Base-by-base conservation (phyloP, 2,797 vertebrate species). In the Remorina albescens region DNA sequence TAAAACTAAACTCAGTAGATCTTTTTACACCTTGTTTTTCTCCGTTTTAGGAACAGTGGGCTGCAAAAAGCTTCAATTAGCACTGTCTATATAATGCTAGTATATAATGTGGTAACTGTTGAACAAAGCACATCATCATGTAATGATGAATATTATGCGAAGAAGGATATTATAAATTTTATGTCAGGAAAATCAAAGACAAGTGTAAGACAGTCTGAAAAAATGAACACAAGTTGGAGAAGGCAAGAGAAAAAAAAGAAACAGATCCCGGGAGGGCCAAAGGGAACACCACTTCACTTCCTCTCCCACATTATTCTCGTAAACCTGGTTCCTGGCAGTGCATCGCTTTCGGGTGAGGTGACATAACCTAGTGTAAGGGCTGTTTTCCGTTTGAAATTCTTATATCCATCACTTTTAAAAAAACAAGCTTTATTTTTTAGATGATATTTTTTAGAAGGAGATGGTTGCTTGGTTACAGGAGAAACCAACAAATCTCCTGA, bases 301-400 rank as follows among this genome's bases (percentile, higher is more conserved):
- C 78, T 72, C 63, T 74, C 63, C 72, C 71, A 66, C 69, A 50
- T 74, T 12, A 11, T 8, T 39, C 25, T 21, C 39, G 32, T 28
- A 67, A 68, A 67, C 7, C 16, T 26, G 34, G 25, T 51, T 57
- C 59, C 47, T 76, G 77, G 58, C 71, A 70, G 23, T 2, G 50
- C n/a, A n/a, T n/a, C n/a, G n/a, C n/a, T n/a, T n/a, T n/a, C n/a
- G n/a, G n/a, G n/a, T n/a, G n/a, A n/a, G n/a, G n/a, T n/a, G n/a
- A n/a, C n/a, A n/a, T n/a, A n/a, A n/a, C n/a, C n/a, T 21, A 7
- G 13, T 32, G 10, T 8, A 9, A 28, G 16, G 18, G 8, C 2
- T 41, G 32, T 47, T 6, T 15, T 8, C 1, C 6, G n/a, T 26
- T 23, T 44, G 28, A 1, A 23, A 53, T 23, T 28, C 4, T 13